Evolutionary conservation across 2,113 vertebrate species (phyloP).

Genomic region (Misgurnus anguillicaudatus): DNA sequence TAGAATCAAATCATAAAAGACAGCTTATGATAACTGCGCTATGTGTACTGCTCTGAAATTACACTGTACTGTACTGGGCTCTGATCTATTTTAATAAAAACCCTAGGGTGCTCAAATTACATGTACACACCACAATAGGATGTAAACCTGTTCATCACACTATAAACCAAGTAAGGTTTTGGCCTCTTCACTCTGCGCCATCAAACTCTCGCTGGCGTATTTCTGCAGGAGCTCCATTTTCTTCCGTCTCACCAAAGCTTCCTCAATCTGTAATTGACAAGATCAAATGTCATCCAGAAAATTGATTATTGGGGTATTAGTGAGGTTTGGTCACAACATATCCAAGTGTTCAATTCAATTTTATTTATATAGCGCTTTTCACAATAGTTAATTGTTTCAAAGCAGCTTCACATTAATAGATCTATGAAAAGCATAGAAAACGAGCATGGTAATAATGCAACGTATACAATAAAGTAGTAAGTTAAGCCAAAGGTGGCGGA

Average conservation of each 20-base stretch:
- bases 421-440: no score
- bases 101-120: not conserved
- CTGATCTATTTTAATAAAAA: not conserved
- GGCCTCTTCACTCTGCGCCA: constrained; percentile 94
- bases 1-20: no score
- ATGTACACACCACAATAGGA: not conserved
- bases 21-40: not conserved
- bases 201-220: constrained; percentile 94
- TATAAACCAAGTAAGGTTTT: constrained; percentile 86
- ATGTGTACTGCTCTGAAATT: not conserved
- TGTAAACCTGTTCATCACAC: constrained; percentile 1
- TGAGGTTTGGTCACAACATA: no score
- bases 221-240: constrained; percentile 98
- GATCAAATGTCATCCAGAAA: not conserved
- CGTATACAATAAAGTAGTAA: no score
- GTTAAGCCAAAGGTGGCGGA: no score
- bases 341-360: no score
- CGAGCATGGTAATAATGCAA: no score
- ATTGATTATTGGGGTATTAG: not conserved
- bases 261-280: constrained; percentile 83
- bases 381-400: no score
- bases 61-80: not conserved
- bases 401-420: no score
- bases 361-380: no score
- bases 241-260: constrained; percentile 91